phyloP scores from a whole-genome alignment of 2,888 invertebrate species.

The Drosophila paranaensis region DNA sequence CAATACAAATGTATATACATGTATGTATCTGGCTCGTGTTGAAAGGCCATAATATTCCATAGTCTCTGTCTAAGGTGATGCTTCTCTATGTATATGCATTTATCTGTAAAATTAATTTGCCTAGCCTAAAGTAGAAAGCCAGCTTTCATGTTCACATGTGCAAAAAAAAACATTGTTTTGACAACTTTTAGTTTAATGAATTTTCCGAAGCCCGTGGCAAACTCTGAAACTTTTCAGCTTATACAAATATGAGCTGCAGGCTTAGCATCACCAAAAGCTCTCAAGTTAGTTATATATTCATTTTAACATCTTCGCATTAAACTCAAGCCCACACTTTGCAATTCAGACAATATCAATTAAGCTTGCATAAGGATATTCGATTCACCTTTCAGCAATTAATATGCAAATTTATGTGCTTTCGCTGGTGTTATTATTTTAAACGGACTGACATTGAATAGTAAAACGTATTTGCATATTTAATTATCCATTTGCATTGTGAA shows the following conservation, averaged over 20 bases:
- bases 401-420: constrained; percentile 1
- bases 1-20: constrained; percentile 30
- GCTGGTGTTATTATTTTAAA: not conserved
- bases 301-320: too few species aligned
- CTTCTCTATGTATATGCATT: not conserved
- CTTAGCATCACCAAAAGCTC: not conserved
- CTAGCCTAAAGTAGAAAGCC: not conserved
- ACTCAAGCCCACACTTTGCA: not conserved
- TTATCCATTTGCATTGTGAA: constrained; percentile 5
- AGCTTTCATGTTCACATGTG: not conserved
- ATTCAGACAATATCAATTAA: not conserved
- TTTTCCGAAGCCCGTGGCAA: not conserved
- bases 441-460: not conserved
- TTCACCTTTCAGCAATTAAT: not conserved
- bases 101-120: not conserved
- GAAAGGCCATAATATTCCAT: constrained; percentile 27
- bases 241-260: not conserved
- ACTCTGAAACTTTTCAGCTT: not conserved
- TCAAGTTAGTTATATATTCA: not conserved
- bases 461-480: constrained; percentile 10
- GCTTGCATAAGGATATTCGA: not conserved
- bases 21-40: constrained; percentile 1
- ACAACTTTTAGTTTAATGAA: constrained; percentile 31
- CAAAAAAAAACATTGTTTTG: not conserved
- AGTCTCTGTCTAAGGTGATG: constrained; percentile 27